Percentiles rank a stretch among this genome's conserved stretches.
These are phyloP conservation scores for Florisuga fusca DNA, from an alignment of 2,797 vertebrate genomes.

Conservation along the genomic window DNA sequence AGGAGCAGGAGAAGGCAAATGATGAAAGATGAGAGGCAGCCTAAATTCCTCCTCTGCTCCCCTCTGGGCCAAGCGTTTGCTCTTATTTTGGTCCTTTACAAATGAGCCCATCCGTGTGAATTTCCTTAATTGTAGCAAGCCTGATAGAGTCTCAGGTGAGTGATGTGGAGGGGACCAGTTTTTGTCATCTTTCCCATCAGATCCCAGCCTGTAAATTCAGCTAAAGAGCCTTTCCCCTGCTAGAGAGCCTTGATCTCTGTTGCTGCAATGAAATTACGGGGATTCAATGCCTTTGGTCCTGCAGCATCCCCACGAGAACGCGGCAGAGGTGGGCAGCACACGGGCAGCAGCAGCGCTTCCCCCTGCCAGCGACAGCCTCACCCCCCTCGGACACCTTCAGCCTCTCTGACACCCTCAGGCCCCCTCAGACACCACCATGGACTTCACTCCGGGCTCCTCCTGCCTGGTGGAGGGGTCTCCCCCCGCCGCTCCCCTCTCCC, in stretches of 20 bases:
- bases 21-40: constrained; percentile 81
- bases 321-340: neutral
- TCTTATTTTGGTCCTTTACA: constrained; percentile 81
- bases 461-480: neutral
- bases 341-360: neutral
- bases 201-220: constrained; percentile 79
- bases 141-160: constrained; percentile 80
- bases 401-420: too few relatives aligned
- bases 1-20: constrained; percentile 49
- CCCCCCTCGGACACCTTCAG: rapidly evolving
- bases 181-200: constrained; percentile 78
- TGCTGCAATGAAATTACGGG: neutral
- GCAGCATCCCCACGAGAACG: rapidly evolving
- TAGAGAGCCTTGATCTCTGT: constrained; percentile 67
- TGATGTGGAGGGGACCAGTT: constrained; percentile 77
- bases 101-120: constrained; percentile 80
- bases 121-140: constrained; percentile 83
- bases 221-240: constrained; percentile 71
- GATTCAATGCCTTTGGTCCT: neutral
- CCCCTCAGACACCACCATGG: too few relatives aligned
- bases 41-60: constrained; percentile 77
- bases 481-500: neutral
- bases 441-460: neutral
- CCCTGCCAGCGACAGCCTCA: neutral
- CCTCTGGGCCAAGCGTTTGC: constrained; percentile 76